Evolutionary conservation across 2,888 invertebrate genomes (phyloP).

Genomic region (Eupithecia inturbata): DNA sequence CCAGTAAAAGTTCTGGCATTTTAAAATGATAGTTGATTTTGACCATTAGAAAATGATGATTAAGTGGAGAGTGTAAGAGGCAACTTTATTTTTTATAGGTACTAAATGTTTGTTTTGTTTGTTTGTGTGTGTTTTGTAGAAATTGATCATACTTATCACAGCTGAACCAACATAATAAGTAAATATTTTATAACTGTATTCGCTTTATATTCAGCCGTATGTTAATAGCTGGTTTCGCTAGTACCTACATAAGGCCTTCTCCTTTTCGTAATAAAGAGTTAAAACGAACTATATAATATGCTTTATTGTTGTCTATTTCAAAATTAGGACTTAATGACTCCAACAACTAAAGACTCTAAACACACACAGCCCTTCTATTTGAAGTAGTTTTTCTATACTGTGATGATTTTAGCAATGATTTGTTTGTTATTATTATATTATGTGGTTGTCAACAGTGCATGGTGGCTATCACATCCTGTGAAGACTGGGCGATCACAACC

Average conservation of each 20-base stretch:
- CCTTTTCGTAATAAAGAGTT: neutral
- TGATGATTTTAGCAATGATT: neutral
- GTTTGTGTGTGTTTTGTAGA: neutral
- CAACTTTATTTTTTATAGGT: too few species aligned
- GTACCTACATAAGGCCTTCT: neutral
- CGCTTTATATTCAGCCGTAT: neutral
- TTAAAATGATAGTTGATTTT: neutral
- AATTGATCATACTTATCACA: neutral
- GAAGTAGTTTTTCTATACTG: too few species aligned
- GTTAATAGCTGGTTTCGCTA: neutral
- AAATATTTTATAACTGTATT: neutral
- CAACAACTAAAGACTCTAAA: neutral
- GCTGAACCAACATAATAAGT: neutral
- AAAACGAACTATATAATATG: neutral
- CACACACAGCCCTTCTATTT: neutral
- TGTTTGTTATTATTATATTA: neutral
- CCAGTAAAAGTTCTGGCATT: neutral
- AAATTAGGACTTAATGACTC: neutral
- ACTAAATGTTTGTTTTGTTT: neutral
- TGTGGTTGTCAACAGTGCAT: conserved; percentile 67
- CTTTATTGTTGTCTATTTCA: neutral
- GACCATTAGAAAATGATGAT: neutral
- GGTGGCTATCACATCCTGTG: conserved; percentile 78
- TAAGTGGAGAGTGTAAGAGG: neutral
- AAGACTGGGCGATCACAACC: conserved; percentile 87